phyloP scores from a whole-genome alignment of 2,797 vertebrate genomes.

The Gallinago stenura region DNA sequence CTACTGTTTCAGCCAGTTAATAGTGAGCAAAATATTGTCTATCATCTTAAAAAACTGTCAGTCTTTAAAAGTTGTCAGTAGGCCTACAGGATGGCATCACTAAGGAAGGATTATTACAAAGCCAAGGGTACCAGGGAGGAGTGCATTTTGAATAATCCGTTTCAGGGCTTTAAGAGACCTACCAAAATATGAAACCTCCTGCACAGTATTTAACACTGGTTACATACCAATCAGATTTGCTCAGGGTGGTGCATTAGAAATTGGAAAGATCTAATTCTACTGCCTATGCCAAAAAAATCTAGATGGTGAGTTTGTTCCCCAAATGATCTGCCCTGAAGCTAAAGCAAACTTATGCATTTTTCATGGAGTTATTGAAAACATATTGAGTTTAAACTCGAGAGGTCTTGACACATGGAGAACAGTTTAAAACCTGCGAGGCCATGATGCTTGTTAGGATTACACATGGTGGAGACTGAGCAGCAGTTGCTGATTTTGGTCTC shows the following conservation, averaged over 20 bases:
- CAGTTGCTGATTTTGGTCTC: constrained; percentile 54
- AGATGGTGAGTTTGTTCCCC: not conserved
- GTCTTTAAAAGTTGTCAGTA: not conserved
- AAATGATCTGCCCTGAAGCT: not conserved
- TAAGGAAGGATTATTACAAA: not conserved
- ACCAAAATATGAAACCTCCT: not conserved
- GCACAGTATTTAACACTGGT: not conserved
- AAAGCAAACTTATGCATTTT: not conserved
- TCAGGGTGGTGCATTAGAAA: not conserved
- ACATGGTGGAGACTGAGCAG: not conserved
- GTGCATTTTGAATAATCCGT: not conserved
- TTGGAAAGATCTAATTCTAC: not conserved
- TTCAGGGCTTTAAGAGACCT: not conserved
- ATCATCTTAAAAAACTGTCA: not conserved
- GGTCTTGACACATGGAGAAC: constrained; percentile 36
- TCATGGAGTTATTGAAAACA: constrained; percentile 40
- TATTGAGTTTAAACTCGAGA: not conserved
- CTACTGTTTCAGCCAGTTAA: not conserved
- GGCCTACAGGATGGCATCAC: not conserved
- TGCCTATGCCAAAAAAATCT: not conserved
- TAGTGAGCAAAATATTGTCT: not conserved
- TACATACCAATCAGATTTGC: not conserved
- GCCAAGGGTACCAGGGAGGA: not conserved
- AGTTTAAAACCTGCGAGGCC: constrained; percentile 44
- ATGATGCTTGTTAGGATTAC: constrained; percentile 12